Evolutionary conservation across 2,888 invertebrate genomes (phyloP), one percentile per base, ranked within the genome.

Genomic region (Eilema depressum): DNA sequence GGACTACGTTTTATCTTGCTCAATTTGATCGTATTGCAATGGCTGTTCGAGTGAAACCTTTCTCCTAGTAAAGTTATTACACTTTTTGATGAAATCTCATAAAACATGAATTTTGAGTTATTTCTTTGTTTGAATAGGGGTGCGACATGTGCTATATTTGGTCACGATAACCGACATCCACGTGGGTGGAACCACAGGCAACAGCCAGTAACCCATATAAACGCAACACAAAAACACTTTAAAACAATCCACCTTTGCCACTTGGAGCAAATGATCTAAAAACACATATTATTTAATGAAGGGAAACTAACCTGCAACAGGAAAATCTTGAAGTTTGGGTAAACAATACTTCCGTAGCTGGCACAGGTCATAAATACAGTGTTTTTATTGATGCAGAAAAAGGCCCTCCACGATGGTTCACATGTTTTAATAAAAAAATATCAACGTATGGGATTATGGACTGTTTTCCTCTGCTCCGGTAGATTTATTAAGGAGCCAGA

Each of bases 301-400:
- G 64, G 68, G 62, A 63, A 76, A 68, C 56, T 56, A 82, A 71
- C 47, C 41, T 47, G 41, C 30, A 59, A 59, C 63, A 68, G 74
- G 69, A 80, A 80, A 65, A 53, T 30, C 14, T 23, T 63, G 28
- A 47, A 65, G 11, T 62, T 69, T 41, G 20, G n/a, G 26, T 7
- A 64, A 69, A 75, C 69, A 75, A 68, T 66, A 60, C 64, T 74
- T 28, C 20, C 71, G 65, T 67, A 79, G 47, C 68, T 60, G 47
- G 63, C 72, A 68, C 65, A 62, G 67, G 47, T 70, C 75, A 75
- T 81, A 82, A 82, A 77, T 73, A 80, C 33, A 59, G 53, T 62
- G 62, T 69, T 67, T 80, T 82, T 82, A 81, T 72, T 80, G 77
- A 71, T 66, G 74, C 75, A 75, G 67, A 69, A 71, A 64, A 67